Percentiles rank a stretch among this genome's conserved stretches.
Evolutionary conservation across 2,888 invertebrate species (phyloP).

Genomic region (Limnephilus rhombicus): DNA sequence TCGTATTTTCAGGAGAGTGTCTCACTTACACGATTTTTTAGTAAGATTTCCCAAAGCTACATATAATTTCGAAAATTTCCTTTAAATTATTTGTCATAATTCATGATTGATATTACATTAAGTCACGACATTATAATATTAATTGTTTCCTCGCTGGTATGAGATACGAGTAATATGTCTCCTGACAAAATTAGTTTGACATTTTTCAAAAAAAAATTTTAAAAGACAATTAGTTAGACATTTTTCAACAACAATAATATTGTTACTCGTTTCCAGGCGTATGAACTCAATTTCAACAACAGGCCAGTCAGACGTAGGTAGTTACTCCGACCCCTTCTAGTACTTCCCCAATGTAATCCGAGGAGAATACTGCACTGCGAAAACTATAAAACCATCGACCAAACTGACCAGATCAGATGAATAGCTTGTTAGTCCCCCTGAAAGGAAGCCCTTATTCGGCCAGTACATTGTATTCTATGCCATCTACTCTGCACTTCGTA

Average conservation of each 20-base stretch:
- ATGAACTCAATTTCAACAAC: background rate
- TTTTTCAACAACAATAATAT: background rate
- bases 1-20: too few relatives aligned
- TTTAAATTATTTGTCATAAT: too few relatives aligned
- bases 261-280: background rate
- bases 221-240: too few relatives aligned
- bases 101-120: too few relatives aligned
- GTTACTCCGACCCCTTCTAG: background rate
- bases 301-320: background rate
- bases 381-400: constrained; percentile 43
- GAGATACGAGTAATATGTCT: too few relatives aligned
- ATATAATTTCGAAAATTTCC: too few relatives aligned
- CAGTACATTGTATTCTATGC: background rate
- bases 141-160: too few relatives aligned
- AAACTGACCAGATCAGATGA: constrained; percentile 39
- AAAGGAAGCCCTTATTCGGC: constrained; percentile 2
- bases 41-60: too few relatives aligned
- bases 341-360: background rate
- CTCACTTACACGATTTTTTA: too few relatives aligned
- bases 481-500: background rate
- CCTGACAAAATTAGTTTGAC: too few relatives aligned
- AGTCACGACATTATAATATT: too few relatives aligned
- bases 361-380: constrained; percentile 35
- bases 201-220: too few relatives aligned
- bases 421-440: constrained; percentile 43